A percentile compares a stretch with the other conserved stretches of the same genome.
Evolutionary conservation across 2,797 vertebrate species (phyloP).

Genomic region (Gymnoscopelus braueri): DNA sequence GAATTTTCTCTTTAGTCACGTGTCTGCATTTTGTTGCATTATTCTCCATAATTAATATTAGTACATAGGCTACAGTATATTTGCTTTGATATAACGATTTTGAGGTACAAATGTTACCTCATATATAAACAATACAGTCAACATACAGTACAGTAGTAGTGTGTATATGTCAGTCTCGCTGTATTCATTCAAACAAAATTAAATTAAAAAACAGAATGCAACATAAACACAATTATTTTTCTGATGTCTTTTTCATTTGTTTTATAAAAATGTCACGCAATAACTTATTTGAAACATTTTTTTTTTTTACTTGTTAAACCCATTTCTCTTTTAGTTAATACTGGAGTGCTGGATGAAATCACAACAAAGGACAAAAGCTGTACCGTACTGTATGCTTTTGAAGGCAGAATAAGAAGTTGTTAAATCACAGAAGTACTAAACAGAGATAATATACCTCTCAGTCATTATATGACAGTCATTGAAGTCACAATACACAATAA

Average conservation of each 20-base stretch:
- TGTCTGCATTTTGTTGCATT: too few species aligned
- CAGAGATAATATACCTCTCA: conserved; percentile 55
- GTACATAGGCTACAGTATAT: neutral
- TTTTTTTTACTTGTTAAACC: conserved; percentile 49
- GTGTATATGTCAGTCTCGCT: too few species aligned
- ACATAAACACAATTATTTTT: conserved; percentile 48
- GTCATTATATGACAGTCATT: conserved; percentile 61
- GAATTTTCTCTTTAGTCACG: too few species aligned
- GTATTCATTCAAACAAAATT: neutral
- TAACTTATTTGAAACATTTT: conserved; percentile 56
- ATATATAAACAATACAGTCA: too few species aligned
- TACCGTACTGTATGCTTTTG: conserved; percentile 21
- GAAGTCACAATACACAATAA: conserved; percentile 51
- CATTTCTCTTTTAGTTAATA: conserved; percentile 49
- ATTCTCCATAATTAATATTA: too few species aligned
- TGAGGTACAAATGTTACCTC: too few species aligned
- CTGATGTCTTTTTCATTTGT: conserved; percentile 47
- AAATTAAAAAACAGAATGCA: conserved; percentile 35
- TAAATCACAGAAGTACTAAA: conserved; percentile 57
- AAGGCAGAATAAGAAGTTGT: conserved; percentile 47
- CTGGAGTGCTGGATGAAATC: conserved; percentile 42
- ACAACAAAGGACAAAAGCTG: conserved; percentile 47
- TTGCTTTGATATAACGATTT: neutral
- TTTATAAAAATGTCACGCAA: conserved; percentile 52
- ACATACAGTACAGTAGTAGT: too few species aligned